These are phyloP conservation scores for Caloenas nicobarica DNA, from an alignment of 2,113 vertebrate genomes.

Conservation along the genomic window DNA sequence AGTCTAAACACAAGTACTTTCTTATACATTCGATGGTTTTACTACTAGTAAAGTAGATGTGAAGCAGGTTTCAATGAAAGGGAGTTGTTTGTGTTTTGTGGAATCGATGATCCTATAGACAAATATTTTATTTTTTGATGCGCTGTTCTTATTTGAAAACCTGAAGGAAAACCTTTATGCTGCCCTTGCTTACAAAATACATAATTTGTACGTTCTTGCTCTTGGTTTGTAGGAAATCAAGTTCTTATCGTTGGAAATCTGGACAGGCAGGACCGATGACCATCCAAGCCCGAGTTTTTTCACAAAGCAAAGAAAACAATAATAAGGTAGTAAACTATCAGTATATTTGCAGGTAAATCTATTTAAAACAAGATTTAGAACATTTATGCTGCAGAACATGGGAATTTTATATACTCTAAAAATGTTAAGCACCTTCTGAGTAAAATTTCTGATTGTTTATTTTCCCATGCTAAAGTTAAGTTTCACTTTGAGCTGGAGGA, in stretches of 20 bases:
- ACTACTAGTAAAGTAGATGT: background rate
- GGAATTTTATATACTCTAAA: background rate
- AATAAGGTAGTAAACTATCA: constrained; percentile 78
- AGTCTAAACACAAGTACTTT: background rate
- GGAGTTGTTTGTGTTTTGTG: background rate
- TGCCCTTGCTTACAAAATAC: background rate
- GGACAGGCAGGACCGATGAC: constrained; percentile 69
- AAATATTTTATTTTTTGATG: background rate
- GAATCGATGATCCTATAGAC: background rate
- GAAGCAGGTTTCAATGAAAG: background rate
- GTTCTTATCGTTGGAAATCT: constrained; percentile 81
- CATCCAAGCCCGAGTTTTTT: constrained; percentile 25
- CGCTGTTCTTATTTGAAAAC: background rate
- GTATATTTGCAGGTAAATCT: background rate
- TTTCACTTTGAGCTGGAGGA: background rate
- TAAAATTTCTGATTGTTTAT: background rate
- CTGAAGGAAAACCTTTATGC: background rate
- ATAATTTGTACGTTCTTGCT: background rate
- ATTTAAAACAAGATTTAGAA: background rate
- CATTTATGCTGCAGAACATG: background rate
- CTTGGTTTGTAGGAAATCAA: constrained; percentile 72
- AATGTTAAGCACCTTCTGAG: background rate
- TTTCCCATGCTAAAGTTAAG: background rate
- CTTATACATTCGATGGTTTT: background rate
- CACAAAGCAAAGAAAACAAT: constrained; percentile 72